Percentiles rank a stretch among this genome's conserved stretches.
These are phyloP conservation scores for Sceloporus undulatus DNA, from an alignment of 2,113 vertebrate species.

Conservation along the genomic window DNA sequence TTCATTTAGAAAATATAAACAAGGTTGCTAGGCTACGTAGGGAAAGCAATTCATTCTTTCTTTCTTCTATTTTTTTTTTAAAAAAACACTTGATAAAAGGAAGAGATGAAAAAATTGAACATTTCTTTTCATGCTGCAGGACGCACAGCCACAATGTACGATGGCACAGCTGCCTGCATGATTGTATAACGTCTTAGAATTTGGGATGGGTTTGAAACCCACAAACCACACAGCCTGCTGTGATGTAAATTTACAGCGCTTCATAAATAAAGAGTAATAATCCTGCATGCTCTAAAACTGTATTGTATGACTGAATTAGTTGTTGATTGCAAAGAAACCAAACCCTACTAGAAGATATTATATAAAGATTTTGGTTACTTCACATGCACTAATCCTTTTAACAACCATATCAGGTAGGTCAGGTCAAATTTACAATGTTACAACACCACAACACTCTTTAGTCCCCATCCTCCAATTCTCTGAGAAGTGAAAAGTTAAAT, in stretches of 20 bases:
- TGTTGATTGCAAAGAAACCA: neutral
- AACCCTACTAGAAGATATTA: neutral
- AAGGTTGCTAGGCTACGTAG: slow-evolving; percentile 32
- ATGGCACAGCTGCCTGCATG: neutral
- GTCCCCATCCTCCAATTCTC: too few species aligned
- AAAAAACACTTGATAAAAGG: slow-evolving; percentile 3
- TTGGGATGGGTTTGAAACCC: neutral
- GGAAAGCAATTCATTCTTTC: neutral
- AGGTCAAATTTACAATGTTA: too few species aligned
- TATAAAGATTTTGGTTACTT: neutral
- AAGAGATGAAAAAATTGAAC: neutral
- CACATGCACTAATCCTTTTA: neutral
- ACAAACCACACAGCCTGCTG: neutral
- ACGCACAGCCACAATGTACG: neutral
- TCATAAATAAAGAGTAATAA: neutral
- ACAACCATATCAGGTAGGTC: neutral
- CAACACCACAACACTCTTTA: too few species aligned
- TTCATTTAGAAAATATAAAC: neutral
- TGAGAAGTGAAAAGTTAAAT: too few species aligned
- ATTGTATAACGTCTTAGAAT: neutral
- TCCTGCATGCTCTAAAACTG: neutral
- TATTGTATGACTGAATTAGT: neutral
- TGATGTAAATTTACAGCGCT: neutral
- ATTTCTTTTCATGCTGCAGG: neutral
- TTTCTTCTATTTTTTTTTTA: neutral